Evolutionary conservation across 2,888 invertebrate genomes (phyloP), one percentile per base, ranked within the genome.

Genomic region (Atethmia centrago): DNA sequence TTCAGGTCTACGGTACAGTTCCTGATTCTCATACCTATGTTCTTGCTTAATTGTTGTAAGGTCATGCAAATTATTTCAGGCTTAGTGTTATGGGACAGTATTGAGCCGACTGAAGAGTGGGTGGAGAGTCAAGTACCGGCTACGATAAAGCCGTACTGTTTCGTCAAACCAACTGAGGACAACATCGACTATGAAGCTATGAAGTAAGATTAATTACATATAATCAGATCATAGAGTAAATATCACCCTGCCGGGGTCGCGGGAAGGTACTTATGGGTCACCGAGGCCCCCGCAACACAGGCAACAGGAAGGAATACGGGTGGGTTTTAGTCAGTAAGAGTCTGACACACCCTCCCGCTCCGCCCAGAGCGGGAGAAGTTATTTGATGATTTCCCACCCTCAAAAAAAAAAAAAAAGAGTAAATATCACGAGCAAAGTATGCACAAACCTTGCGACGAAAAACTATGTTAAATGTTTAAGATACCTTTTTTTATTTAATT

Each of bases 101-200:
- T 99, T 28, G 96, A 98, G 82, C 98, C 99, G 0, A 97, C 97
- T 0, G 97, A 97, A 67, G 97, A 98, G 8, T 99, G 99, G 99
- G 97, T 99, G 10, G 98, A 98, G 89, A 96, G 96, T 49, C 98
- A 99, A 89, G 98, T 99, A 53, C 99, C 99, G 0, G 95, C 96
- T 1, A 97, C 97, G 0, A 97, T 99, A 63, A 96, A 97, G 66
- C 98, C 98, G 3, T 98, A 98, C 93, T 98, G 98, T 82, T 97
- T 98, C 89, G 97, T 98, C 69, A 98, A 98, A 83, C 98, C 98
- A 0, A 97, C 97, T 1, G 97, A 97, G 58, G 97, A 97, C 45
- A 97, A 97, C 77, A 97, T 99, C 45, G 99, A 99, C 93, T 98
- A 98, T 88, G 99, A 99, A 95, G 99, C 99, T 25, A 99, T 99